Conservation (phyloP, 2,888 invertebrate genomes). For the Chrysolina oricalcia region DNA sequence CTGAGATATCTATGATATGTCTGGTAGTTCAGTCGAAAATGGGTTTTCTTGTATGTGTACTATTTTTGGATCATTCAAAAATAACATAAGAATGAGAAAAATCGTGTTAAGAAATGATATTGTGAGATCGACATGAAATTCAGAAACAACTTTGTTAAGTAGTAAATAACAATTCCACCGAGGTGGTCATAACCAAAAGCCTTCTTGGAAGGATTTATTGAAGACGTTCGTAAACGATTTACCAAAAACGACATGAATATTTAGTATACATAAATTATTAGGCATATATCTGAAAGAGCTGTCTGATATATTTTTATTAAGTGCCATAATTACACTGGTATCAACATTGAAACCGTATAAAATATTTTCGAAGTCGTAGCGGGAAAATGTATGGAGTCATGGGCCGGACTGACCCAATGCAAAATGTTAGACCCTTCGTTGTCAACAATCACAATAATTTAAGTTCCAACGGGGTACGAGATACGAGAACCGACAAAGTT, state of each 20-base stretch:
- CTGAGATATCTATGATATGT: no score
- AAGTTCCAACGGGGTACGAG: no score
- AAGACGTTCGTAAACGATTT: conserved; percentile 60
- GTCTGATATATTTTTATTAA: conserved; percentile 61
- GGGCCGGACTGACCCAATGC: not conserved
- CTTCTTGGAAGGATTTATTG: conserved; percentile 58
- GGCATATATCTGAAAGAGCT: conserved; percentile 51
- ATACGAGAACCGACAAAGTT: no score
- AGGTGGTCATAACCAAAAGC: conserved; percentile 46
- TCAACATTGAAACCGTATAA: conserved; percentile 52
- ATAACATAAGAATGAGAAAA: no score
- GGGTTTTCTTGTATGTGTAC: no score
- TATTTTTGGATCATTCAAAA: no score
- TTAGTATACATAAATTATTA: conserved; percentile 60
- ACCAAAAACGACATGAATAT: conserved; percentile 62
- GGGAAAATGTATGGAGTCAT: conserved; percentile 15
- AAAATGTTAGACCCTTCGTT: not conserved
- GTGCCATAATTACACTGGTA: conserved; percentile 63
- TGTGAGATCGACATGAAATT: not conserved
- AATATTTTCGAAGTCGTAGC: conserved; percentile 53
- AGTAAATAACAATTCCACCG: conserved; percentile 17
- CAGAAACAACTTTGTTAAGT: not conserved
- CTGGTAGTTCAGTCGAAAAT: no score
- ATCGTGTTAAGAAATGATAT: no score
- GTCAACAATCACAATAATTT: no score